Evolutionary conservation across 2,888 invertebrate genomes (phyloP).

Genomic region (Leptura quadrifasciata): DNA sequence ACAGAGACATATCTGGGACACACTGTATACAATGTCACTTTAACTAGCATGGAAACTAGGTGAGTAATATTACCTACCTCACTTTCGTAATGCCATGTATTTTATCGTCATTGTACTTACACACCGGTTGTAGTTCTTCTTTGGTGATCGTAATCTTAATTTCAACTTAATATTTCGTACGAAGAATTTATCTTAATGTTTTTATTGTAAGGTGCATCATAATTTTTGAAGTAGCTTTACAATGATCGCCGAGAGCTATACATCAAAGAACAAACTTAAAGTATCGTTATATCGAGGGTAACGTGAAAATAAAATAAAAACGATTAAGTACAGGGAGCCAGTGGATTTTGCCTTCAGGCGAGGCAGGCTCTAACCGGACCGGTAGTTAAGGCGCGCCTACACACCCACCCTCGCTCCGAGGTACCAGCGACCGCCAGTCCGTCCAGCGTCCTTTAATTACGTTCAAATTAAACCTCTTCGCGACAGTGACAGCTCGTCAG

Average conservation of each 20-base stretch:
- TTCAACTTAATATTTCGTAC: conserved; percentile 56
- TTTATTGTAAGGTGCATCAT: conserved; percentile 55
- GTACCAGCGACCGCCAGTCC: conserved; percentile 37
- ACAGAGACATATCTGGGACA: too few relatives aligned
- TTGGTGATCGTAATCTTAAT: conserved; percentile 54
- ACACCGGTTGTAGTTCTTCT: conserved; percentile 28
- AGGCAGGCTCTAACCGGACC: conserved; percentile 64
- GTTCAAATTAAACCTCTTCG: conserved; percentile 53
- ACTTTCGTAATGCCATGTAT: background rate
- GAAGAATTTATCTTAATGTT: conserved; percentile 50
- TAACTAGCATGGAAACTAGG: background rate
- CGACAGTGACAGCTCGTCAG: conserved; percentile 41
- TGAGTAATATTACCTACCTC: background rate
- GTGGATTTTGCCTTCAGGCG: conserved; percentile 62
- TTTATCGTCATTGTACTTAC: background rate
- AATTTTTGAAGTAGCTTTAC: conserved; percentile 60
- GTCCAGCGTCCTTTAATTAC: conserved; percentile 54
- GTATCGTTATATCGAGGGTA: conserved; percentile 59
- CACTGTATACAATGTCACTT: background rate
- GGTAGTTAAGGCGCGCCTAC: conserved; percentile 69
- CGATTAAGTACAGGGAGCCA: conserved; percentile 68
- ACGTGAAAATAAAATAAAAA: conserved; percentile 61
- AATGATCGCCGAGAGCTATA: conserved; percentile 59
- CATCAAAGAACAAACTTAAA: conserved; percentile 59
- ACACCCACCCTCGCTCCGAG: conserved; percentile 66